Evolutionary conservation across 2,113 vertebrate species (phyloP).

Genomic region (Dromas ardeola): DNA sequence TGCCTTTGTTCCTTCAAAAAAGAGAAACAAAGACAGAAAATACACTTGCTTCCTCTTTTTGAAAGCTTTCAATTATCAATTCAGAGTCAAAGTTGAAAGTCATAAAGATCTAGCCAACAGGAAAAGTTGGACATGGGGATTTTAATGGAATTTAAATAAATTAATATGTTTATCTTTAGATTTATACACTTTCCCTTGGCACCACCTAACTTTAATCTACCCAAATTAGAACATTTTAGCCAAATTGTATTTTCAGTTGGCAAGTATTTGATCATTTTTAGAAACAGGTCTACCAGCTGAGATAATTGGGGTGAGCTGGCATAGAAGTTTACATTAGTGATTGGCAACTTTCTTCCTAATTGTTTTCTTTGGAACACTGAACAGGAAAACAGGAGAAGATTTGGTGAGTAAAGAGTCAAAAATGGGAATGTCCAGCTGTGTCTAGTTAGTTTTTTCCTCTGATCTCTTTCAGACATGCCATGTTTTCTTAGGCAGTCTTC

Average conservation of each 20-base stretch:
- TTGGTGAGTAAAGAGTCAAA: not conserved
- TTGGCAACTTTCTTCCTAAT: not conserved
- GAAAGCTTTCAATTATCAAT: not conserved
- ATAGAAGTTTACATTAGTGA: not conserved
- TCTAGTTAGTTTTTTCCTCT: not conserved
- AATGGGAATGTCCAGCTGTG: not conserved
- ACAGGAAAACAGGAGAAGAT: not conserved
- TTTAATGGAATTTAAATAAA: not conserved
- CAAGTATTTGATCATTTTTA: not conserved
- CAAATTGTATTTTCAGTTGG: not conserved
- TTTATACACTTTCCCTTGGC: not conserved
- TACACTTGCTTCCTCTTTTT: not conserved
- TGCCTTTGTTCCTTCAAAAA: not conserved
- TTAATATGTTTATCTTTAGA: not conserved
- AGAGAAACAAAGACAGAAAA: not conserved
- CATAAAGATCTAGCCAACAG: not conserved
- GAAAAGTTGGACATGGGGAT: not conserved
- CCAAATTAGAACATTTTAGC: not conserved
- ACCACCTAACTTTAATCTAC: not conserved
- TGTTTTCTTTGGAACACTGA: not conserved
- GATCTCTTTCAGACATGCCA: not conserved
- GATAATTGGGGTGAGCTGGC: not conserved
- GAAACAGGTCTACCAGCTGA: not conserved
- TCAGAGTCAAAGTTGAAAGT: not conserved
- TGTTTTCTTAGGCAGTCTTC: not conserved